A percentile compares a stretch with the other conserved stretches of the same genome.
Evolutionary conservation across 2,888 invertebrate genomes (phyloP).

Genomic region (Troglohyphantes excavatus): DNA sequence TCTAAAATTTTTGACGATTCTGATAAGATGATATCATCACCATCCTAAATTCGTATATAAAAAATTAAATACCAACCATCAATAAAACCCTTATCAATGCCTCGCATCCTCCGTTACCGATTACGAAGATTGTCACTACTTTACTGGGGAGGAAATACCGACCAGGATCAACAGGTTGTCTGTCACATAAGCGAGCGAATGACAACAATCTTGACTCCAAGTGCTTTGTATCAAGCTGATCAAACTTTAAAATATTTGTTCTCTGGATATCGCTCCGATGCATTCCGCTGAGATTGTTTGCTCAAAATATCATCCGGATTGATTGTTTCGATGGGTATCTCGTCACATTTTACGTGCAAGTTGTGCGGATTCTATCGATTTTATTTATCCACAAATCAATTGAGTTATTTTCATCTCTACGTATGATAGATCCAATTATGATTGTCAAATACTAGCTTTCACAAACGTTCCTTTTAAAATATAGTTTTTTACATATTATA

Average conservation of each 20-base stretch:
- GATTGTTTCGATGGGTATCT: not conserved
- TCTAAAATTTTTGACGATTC: too few relatives aligned
- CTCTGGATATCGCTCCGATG: slow-evolving; percentile 14
- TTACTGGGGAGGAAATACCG: not conserved
- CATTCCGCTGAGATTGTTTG: not conserved
- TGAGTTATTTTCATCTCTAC: too few relatives aligned
- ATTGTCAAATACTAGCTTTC: too few relatives aligned
- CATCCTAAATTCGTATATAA: not conserved
- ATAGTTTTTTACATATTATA: too few relatives aligned
- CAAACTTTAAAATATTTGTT: slow-evolving; percentile 49
- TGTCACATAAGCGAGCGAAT: not conserved
- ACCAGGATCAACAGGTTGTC: not conserved
- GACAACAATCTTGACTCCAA: slow-evolving; percentile 18
- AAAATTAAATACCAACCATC: not conserved
- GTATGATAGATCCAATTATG: too few relatives aligned
- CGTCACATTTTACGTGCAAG: not conserved
- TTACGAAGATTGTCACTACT: not conserved
- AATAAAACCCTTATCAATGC: not conserved
- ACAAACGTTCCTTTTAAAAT: too few relatives aligned
- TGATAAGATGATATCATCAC: not conserved
- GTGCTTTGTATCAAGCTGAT: slow-evolving; percentile 22
- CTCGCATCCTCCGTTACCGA: not conserved
- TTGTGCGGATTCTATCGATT: not conserved
- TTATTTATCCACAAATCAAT: not conserved
- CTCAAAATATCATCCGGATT: not conserved